These are phyloP conservation scores for Euschistus heros DNA, from an alignment of 1,140 invertebrate species.

Conservation along the genomic window DNA sequence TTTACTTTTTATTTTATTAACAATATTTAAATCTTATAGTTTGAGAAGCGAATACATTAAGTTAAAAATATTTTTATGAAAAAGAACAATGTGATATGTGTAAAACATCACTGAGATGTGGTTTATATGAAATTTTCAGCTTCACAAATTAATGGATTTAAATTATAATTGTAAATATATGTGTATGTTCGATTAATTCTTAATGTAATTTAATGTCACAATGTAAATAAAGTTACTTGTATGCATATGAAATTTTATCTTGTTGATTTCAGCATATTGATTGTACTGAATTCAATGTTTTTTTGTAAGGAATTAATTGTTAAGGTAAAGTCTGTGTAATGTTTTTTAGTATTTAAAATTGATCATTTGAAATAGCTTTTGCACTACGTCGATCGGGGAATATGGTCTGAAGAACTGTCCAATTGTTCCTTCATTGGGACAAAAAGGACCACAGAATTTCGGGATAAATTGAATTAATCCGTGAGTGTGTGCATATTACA, in stretches of 20 bases:
- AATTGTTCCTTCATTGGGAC: background rate
- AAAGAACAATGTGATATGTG: slow-evolving; percentile 6
- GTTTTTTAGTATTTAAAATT: slow-evolving; percentile 11
- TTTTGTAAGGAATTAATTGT: background rate
- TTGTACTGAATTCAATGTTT: slow-evolving; percentile 7
- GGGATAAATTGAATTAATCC: background rate
- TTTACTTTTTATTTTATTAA: slow-evolving; percentile 8
- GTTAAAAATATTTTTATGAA: background rate
- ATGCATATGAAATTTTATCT: slow-evolving; percentile 15
- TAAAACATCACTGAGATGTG: background rate
- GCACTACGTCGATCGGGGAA: background rate
- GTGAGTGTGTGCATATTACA: background rate
- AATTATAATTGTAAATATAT: background rate
- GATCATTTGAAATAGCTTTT: slow-evolving; percentile 10
- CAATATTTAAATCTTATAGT: slow-evolving; percentile 14
- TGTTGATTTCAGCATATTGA: slow-evolving; percentile 7
- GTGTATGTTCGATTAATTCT: slow-evolving; percentile 1
- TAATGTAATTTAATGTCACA: slow-evolving; percentile 9
- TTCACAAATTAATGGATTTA: slow-evolving; percentile 15
- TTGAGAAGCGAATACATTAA: slow-evolving; percentile 8
- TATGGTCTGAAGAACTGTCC: background rate
- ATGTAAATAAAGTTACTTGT: slow-evolving; percentile 14
- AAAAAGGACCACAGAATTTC: background rate
- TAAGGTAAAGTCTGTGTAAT: slow-evolving; percentile 4
- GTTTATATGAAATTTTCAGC: background rate